These are phyloP conservation scores for Lamellibrachia columna DNA, from an alignment of 2,888 invertebrate species.

Conservation along the genomic window DNA sequence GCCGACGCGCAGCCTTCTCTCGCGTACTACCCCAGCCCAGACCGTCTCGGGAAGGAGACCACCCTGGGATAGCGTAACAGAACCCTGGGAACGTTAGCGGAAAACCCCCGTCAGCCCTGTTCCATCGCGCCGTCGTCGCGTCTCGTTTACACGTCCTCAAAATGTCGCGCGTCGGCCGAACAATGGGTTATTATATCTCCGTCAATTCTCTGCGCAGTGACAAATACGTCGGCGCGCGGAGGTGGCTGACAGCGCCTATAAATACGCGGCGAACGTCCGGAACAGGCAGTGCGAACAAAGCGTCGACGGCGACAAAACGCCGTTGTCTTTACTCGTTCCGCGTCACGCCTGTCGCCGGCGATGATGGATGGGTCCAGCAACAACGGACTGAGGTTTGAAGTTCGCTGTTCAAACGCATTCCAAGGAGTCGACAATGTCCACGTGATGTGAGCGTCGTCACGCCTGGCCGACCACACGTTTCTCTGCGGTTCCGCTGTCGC, in stretches of 20 bases:
- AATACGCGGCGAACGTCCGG: not conserved
- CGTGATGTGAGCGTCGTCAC: slow-evolving; percentile 10
- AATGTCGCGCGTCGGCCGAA: not conserved
- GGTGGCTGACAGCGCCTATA: not conserved
- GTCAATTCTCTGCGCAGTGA: not conserved
- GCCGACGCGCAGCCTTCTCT: too few relatives aligned
- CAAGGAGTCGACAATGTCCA: not conserved
- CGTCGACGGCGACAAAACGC: not conserved
- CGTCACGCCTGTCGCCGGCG: not conserved
- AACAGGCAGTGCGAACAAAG: not conserved
- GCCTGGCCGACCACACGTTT: not conserved
- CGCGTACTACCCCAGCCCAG: not conserved
- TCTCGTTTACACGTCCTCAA: not conserved
- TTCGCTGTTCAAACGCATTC: not conserved
- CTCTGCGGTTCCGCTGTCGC: not conserved
- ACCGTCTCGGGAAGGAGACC: not conserved
- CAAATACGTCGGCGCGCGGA: not conserved
- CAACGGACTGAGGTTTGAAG: not conserved
- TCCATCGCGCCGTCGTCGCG: not conserved
- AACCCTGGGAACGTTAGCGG: not conserved
- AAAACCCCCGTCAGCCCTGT: not conserved
- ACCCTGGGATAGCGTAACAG: not conserved
- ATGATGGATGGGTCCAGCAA: not conserved
- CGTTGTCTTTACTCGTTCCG: not conserved
- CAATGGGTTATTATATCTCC: not conserved